Base-by-base conservation (phyloP, 2,113 vertebrate genomes). In the Machaerirhynchus nigripectus region DNA sequence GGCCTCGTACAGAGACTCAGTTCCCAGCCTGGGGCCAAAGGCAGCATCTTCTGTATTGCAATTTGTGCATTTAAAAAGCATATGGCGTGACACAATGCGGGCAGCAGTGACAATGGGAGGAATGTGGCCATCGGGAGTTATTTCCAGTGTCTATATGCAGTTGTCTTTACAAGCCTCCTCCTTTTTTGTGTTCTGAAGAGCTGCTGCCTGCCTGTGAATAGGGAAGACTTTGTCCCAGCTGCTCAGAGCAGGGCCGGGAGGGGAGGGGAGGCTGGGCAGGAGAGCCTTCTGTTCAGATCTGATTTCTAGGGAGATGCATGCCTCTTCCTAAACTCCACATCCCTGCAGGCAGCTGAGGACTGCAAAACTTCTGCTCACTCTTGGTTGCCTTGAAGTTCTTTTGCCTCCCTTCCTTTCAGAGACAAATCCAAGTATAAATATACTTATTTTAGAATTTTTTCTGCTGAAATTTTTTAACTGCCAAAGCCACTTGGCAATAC, bases 1-100 rank as follows among this genome's bases (percentile, higher is more conserved):
- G 20, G 22, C 37, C 47, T 47, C 1, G 0, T 8, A 4, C n/a
- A 20, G 56, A 75, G 24, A 1, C 44, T 50, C 35, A 0, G 10
- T 16, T 24, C 39, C n/a, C 65, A 71, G 80, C 50, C 70, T 6
- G 87, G 46, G 42, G 35, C 53, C 49, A 16, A 40, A 2, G 4
- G 15, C 85, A 47, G 74, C 3, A 0, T 30, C 68, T 19, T 2
- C 14, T 16, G 26, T 4, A 7, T 2, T 18, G 77, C 28, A 30
- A 1, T 39, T 42, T 8, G 33, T 27, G 74, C 60, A 0, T 65
- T 56, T 6, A 6, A 21, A 64, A 70, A 55, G 64, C 53, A 50
- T 39, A 16, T 42, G 63, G 69, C 16, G 55, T 20, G 64, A 4
- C 64, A 39, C 60, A 16, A 9, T 4, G 40, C 44, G 33, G 50